Evolutionary conservation across 2,113 vertebrate species (phyloP), one percentile per base, ranked within the genome.

Genomic region (Epinephelus cyanopodus): DNA sequence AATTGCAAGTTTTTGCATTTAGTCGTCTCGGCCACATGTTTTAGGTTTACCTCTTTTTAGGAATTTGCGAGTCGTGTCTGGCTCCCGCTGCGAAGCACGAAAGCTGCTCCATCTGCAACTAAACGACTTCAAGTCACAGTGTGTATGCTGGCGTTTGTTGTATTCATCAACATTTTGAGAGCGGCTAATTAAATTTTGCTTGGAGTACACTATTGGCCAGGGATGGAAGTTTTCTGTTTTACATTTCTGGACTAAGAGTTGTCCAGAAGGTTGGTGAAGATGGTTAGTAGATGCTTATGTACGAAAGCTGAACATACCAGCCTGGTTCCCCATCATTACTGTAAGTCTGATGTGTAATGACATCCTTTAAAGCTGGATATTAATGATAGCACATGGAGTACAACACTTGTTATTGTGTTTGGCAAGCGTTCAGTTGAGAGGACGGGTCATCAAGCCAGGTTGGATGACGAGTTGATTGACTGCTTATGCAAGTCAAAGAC

Each of bases 21-120:
- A 57, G 64, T 54, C 14, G 0, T 4, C 42, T 3, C 0, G 3
- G 27, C 66, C 70, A 75, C 71, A 68, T 85, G 78, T 67, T 85
- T 82, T 62, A 3, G 1, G 70, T 82, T 85, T 74, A 29, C 57
- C 56, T 84, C 63, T 65, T 78, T 79, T 79, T n/a, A 82, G 61
- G 63, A 72, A 67, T 83, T 74, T 18, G 60, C 52, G 15, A 77
- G 62, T 71, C 4, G 21, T 58, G 70, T 63, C 62, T 83, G 81
- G 56, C 75, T 57, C n/a, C 25, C 1, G 18, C 66, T 18, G 54
- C 4, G 54, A 68, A 42, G 73, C 64, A 78, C 0, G 2, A 56
- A 64, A 47, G 25, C 57, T 48, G 45, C 70, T 68, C 45, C 13
- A 2, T 86, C 65, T 50, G n/a, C 69, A 62, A 45, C 53, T 45